Evolutionary conservation across 2,888 invertebrate genomes (phyloP).

Genomic region (Entomobrya multifasciata): DNA sequence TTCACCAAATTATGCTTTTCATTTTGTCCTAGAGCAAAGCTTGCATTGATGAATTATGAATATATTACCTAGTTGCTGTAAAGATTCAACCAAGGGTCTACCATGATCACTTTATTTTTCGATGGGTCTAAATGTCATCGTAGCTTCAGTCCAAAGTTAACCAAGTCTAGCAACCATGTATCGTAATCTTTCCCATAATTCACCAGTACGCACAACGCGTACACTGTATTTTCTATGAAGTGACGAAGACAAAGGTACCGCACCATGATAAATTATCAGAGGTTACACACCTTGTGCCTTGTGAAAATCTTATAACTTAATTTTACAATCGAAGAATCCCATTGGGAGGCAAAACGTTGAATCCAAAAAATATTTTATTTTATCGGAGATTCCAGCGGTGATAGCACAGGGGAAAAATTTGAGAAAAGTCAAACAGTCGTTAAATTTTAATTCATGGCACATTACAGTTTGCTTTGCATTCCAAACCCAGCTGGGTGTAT

Average conservation of each 20-base stretch:
- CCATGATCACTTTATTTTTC: no score
- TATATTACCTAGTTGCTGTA: no score
- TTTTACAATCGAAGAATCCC: no score
- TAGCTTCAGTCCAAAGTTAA: no score
- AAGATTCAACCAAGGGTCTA: neutral
- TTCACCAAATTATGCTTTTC: neutral
- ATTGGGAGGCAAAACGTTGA: neutral
- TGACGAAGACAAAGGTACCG: slow-evolving; percentile 38
- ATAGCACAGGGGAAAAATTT: neutral
- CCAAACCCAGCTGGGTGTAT: slow-evolving; percentile 36
- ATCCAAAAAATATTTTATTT: neutral
- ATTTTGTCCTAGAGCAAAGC: neutral
- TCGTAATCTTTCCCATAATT: neutral
- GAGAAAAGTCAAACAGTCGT: slow-evolving; percentile 33
- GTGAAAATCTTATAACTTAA: neutral
- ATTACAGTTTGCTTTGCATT: neutral
- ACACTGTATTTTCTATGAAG: neutral
- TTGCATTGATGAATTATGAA: no score
- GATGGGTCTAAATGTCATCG: no score
- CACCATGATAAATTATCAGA: slow-evolving; percentile 53
- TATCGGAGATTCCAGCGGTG: neutral
- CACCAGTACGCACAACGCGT: neutral
- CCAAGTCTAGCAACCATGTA: neutral
- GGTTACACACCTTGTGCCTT: slow-evolving; percentile 37
- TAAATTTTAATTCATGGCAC: slow-evolving; percentile 33